These are phyloP conservation scores for Adelges cooleyi DNA, from an alignment of 1,140 invertebrate species.

Conservation along the genomic window DNA sequence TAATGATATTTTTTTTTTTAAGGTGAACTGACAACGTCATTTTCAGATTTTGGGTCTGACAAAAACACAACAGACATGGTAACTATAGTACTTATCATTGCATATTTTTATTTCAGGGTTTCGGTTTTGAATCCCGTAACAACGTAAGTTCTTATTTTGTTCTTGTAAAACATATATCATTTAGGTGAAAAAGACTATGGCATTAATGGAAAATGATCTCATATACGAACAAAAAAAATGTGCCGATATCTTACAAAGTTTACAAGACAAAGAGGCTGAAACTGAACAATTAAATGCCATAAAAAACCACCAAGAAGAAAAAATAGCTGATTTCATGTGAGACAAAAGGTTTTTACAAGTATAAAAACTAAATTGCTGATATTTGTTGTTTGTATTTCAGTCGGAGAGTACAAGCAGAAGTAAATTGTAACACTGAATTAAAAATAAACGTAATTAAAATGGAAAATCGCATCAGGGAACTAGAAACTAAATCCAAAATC, in stretches of 20 bases:
- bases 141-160: no score
- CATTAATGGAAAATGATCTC: not conserved
- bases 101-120: no score
- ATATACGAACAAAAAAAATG: not conserved
- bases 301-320: slow-evolving; percentile 13
- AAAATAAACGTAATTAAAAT: not conserved
- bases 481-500: not conserved
- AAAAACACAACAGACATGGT: not conserved
- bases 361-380: no score
- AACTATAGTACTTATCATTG: not conserved
- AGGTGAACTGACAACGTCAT: not conserved
- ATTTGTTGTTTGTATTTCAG: not conserved
- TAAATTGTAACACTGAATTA: not conserved
- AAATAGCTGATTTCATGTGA: slow-evolving; percentile 5
- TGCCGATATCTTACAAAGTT: not conserved
- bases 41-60: slow-evolving; percentile 1
- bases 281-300: not conserved
- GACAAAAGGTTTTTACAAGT: not conserved
- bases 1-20: no score
- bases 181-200: not conserved
- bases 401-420: not conserved
- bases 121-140: no score
- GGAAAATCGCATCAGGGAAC: not conserved
- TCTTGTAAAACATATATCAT: not conserved
- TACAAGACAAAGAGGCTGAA: slow-evolving; percentile 13